Evolutionary conservation across 2,888 invertebrate species (phyloP).

Genomic region (Parascotia fuliginaria): DNA sequence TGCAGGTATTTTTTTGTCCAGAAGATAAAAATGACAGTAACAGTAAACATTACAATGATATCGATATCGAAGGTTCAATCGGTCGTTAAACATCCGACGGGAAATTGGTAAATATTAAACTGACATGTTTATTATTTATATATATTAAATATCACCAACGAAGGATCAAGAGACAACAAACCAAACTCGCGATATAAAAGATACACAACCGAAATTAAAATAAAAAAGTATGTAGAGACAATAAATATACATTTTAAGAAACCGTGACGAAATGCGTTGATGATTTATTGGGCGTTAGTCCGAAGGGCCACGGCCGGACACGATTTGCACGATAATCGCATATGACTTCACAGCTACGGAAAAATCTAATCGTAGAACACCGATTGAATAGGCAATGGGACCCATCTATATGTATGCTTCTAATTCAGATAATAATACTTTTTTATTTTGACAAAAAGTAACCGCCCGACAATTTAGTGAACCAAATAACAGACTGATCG

Average conservation of each 20-base stretch:
- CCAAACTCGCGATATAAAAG: constrained; percentile 9
- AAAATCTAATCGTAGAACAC: constrained; percentile 46
- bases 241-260: constrained; percentile 38
- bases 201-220: too few species aligned
- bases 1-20: constrained; percentile 2
- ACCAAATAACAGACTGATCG: too few species aligned
- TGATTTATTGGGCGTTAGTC: constrained; percentile 45
- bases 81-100: constrained; percentile 24
- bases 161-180: constrained; percentile 18
- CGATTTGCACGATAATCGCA: constrained; percentile 50
- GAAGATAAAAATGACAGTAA: background rate
- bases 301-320: constrained; percentile 49
- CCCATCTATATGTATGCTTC: constrained; percentile 12
- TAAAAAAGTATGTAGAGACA: too few species aligned
- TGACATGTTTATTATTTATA: too few species aligned
- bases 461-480: too few species aligned
- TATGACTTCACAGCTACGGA: constrained; percentile 40
- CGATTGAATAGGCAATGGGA: constrained; percentile 28
- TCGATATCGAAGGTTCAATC: constrained; percentile 18
- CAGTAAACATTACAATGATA: constrained; percentile 1
- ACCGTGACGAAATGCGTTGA: constrained; percentile 54
- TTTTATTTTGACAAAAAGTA: background rate
- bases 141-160: constrained; percentile 4
- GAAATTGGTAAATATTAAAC: constrained; percentile 19
- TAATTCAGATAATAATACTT: constrained; percentile 2